Percentiles rank a stretch among this genome's conserved stretches.
Conservation (phyloP, 2,888 invertebrate species). For the Meteorus cinctellus region DNA sequence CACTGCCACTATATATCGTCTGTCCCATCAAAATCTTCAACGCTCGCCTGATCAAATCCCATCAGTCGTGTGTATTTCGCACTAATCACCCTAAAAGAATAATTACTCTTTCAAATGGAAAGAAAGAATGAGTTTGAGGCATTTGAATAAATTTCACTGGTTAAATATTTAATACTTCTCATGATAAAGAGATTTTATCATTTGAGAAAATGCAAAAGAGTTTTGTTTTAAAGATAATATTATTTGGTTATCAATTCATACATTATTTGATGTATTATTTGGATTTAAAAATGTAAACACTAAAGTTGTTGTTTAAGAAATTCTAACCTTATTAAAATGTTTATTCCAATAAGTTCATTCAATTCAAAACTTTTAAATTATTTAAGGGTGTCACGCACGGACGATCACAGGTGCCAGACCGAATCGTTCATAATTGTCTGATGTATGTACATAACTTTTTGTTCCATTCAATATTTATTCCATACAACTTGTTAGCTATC, state of each 20-base stretch:
- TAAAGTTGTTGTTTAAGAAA: no score
- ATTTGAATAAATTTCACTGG: neutral
- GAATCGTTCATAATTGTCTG: neutral
- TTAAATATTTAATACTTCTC: no score
- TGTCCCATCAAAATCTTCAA: conserved; percentile 34
- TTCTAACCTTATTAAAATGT: no score
- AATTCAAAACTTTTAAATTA: conserved; percentile 43
- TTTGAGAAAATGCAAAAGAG: no score
- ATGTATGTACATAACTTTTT: conserved; percentile 22
- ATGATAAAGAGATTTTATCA: no score
- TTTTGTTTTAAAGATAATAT: no score
- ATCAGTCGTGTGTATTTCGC: conserved; percentile 37
- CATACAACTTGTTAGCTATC: conserved; percentile 35
- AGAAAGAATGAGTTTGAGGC: neutral
- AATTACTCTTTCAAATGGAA: conserved; percentile 12
- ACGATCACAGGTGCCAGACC: conserved; percentile 57
- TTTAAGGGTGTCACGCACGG: conserved; percentile 59
- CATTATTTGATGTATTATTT: no score
- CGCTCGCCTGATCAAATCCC: conserved; percentile 38
- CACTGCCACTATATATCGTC: neutral
- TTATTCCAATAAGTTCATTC: neutral
- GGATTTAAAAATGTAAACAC: no score
- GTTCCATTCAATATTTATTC: neutral
- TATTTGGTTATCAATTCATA: no score
- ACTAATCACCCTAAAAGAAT: conserved; percentile 25